Base-by-base conservation (phyloP, 2,113 vertebrate genomes). In the western clawed frog (Xenopus tropicalis) region DNA sequence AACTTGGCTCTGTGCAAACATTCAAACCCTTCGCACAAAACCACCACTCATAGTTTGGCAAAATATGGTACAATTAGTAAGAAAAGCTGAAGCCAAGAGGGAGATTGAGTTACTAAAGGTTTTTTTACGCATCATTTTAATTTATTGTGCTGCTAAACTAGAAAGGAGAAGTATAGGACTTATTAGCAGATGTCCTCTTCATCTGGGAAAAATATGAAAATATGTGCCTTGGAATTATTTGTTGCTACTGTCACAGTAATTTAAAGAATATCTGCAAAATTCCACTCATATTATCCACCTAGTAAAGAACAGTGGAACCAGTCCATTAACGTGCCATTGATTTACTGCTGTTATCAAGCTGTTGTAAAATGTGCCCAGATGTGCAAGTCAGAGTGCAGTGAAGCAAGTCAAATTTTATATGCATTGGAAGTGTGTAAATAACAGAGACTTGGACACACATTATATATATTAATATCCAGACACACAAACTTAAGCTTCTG, bases 111-210 rank as follows among this genome's bases (percentile, higher is more conserved):
- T 74, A 74, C 72, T 61, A 20, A 68, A 69, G 29, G 65, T 74
- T 68, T 37, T 68, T 37, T 74, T 74, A 74, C 72, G 67, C 72
- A 61, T 74, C 65, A 69, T 68, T 68, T 69, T 68, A 74, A 74
- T 74, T 74, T 74, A 74, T 74, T 68, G 25, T 29, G 43, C 72
- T 68, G 23, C 24, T 19, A 61, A 74, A 52, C 43, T 51, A 12
- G 17, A 61, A 56, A 54, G 54, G 56, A 54, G 54, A 37, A 65
- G 37, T 52, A 37, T 65, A 68, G 17, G 65, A 59, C 65, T 74
- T 74, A 68, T 74, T 56, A 68, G 72, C 72, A 74, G 72, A 74
- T 74, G 72, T 69, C 65, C 72, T 69, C 37, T 74, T 65, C 56
- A 51, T 74, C 22, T 74, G 23, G 66, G 43, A 48, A 48, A 48